phyloP scores from a whole-genome alignment of 2,113 vertebrate species.

The Amia ocellicauda region DNA sequence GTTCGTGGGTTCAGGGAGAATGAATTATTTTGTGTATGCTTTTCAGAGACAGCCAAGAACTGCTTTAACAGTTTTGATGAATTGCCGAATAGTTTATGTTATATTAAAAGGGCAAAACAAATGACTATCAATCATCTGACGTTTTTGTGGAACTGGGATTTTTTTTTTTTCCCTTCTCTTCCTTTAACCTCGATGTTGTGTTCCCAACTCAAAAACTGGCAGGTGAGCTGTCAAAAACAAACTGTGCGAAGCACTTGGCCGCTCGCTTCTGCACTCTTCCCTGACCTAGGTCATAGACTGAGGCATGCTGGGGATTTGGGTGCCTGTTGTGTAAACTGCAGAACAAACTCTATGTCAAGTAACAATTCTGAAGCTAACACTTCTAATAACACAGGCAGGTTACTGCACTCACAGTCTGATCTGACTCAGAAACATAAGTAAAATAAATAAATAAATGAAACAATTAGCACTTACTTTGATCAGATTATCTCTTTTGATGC shows the following conservation, averaged over 20 bases:
- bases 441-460: too few relatives aligned
- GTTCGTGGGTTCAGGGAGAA: constrained; percentile 53
- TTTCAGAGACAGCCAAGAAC: constrained; percentile 55
- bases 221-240: constrained; percentile 32
- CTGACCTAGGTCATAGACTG: too few relatives aligned
- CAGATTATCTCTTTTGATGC: too few relatives aligned
- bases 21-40: constrained; percentile 62
- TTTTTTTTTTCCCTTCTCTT: constrained; percentile 36
- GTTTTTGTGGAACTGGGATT: constrained; percentile 59
- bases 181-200: constrained; percentile 29
- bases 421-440: too few relatives aligned
- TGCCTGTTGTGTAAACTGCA: too few relatives aligned
- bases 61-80: constrained; percentile 61
- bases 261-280: background rate
- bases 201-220: constrained; percentile 14
- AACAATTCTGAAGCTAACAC: too few relatives aligned
- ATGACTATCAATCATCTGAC: constrained; percentile 65
- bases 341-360: too few relatives aligned
- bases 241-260: background rate
- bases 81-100: constrained; percentile 64
- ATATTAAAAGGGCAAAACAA: constrained; percentile 73
- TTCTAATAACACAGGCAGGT: too few relatives aligned
- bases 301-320: too few relatives aligned
- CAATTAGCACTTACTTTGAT: too few relatives aligned
- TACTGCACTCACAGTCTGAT: too few relatives aligned